Evolutionary conservation across 2,888 invertebrate species (phyloP).

Genomic region (Nemapogon koenigi): DNA sequence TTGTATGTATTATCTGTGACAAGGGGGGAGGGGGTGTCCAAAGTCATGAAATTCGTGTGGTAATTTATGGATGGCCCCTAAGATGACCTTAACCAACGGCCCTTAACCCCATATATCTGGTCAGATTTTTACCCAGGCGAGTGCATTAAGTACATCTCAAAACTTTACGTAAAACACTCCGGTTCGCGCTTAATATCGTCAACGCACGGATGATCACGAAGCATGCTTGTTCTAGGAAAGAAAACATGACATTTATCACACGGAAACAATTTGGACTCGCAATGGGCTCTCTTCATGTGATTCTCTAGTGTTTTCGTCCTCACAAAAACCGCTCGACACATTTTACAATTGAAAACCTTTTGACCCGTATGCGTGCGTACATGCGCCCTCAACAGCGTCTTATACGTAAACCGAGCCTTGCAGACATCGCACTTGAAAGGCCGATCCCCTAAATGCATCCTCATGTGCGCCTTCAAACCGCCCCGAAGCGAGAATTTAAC

Average conservation of each 20-base stretch:
- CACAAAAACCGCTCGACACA: neutral
- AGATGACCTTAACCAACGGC: no score
- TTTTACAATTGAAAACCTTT: neutral
- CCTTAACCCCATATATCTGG: no score
- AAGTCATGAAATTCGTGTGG: no score
- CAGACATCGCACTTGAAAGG: constrained; percentile 1
- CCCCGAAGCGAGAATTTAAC: constrained; percentile 1
- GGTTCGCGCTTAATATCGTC: no score
- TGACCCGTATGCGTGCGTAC: neutral
- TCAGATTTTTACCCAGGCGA: no score
- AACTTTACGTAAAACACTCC: no score
- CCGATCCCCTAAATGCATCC: constrained; percentile 1
- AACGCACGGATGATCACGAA: neutral
- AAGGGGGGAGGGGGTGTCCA: no score
- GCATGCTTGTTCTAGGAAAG: neutral
- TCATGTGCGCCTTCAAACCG: neutral
- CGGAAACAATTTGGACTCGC: neutral
- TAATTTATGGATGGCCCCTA: no score
- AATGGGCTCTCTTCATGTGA: neutral
- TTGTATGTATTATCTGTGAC: no score
- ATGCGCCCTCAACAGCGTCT: neutral
- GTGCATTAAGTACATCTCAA: no score
- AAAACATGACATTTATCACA: neutral
- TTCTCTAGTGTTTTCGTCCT: neutral
- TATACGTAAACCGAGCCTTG: neutral